phyloP scores from a whole-genome alignment of 2,797 vertebrate species.

The Rhinophrynus dorsalis region DNA sequence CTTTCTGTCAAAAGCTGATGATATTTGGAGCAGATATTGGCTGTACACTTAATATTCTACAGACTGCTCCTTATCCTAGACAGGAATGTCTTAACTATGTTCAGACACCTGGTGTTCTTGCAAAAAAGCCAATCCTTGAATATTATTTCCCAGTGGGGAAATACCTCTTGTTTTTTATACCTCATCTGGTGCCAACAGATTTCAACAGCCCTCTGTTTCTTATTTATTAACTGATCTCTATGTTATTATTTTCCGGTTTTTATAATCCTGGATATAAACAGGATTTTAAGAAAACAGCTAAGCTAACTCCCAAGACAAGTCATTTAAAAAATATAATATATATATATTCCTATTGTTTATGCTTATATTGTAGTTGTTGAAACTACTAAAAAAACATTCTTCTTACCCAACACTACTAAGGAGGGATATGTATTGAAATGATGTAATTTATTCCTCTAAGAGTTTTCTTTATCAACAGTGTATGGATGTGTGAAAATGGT shows the following conservation, averaged over 20 bases:
- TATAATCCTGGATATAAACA: constrained; percentile 50
- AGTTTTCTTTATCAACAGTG: not conserved
- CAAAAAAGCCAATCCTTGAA: constrained; percentile 58
- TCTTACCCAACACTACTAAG: constrained; percentile 10
- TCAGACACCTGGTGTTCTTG: constrained; percentile 65
- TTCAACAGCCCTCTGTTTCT: constrained; percentile 49
- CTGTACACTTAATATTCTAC: constrained; percentile 46
- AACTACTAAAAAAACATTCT: constrained; percentile 22
- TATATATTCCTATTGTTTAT: constrained; percentile 24
- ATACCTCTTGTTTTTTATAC: constrained; percentile 51
- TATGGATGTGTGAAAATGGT: constrained; percentile 4
- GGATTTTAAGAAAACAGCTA: constrained; percentile 46
- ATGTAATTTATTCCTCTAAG: not conserved
- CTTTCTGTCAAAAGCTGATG: constrained; percentile 20
- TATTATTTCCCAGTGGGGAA: constrained; percentile 53
- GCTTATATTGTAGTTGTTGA: constrained; percentile 25
- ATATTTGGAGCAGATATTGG: constrained; percentile 45
- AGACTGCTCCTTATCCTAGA: constrained; percentile 47
- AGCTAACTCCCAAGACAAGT: constrained; percentile 38
- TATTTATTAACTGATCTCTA: constrained; percentile 48
- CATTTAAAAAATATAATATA: constrained; percentile 29
- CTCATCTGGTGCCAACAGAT: constrained; percentile 47
- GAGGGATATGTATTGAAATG: constrained; percentile 4
- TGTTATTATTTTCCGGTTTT: constrained; percentile 51
- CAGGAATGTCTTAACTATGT: constrained; percentile 48